Evolutionary conservation across 2,113 vertebrate genomes (phyloP).

Genomic region (Trinectes maculatus): DNA sequence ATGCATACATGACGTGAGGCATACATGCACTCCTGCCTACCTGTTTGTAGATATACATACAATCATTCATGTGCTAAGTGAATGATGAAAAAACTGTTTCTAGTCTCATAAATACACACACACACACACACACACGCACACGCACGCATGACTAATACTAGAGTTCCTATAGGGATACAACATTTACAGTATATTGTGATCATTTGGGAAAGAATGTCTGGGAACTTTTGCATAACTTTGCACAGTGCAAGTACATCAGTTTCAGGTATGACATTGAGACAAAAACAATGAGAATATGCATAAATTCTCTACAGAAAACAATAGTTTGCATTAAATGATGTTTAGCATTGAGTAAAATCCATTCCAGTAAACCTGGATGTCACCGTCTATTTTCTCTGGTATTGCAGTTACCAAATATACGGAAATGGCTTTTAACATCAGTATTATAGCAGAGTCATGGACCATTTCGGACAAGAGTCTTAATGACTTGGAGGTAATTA

Average conservation of each 20-base stretch:
- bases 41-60: no score
- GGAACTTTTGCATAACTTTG: slow-evolving; percentile 1
- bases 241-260: not conserved
- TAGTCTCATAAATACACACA: not conserved
- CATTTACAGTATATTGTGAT: no score
- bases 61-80: slow-evolving; percentile 20
- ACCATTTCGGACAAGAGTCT: slow-evolving; percentile 50
- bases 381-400: slow-evolving; percentile 37
- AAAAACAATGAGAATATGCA: not conserved
- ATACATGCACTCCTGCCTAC: no score
- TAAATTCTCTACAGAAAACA: not conserved
- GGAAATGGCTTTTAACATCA: slow-evolving; percentile 45
- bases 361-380: slow-evolving; percentile 8
- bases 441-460: slow-evolving; percentile 49
- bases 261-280: not conserved
- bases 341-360: slow-evolving; percentile 10
- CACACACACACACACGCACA: no score
- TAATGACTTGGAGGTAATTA: slow-evolving; percentile 64
- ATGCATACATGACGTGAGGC: not conserved
- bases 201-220: not conserved
- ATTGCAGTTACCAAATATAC: slow-evolving; percentile 36
- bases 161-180: no score
- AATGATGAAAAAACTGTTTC: not conserved
- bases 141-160: no score
- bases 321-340: not conserved